These are phyloP conservation scores for Frieseomelitta varia DNA, from an alignment of 1,140 invertebrate genomes.

Conservation along the genomic window DNA sequence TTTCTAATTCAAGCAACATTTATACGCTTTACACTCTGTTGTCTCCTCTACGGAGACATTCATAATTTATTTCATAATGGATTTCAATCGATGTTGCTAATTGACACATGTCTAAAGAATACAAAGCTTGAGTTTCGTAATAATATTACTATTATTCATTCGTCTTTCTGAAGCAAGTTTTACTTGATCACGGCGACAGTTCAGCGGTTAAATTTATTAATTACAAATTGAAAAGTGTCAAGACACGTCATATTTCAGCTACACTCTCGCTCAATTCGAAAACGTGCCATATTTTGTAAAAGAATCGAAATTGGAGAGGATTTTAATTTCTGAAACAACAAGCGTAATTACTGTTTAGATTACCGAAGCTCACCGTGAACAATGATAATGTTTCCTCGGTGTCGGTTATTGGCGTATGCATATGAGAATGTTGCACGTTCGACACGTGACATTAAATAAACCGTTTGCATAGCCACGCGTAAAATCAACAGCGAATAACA, in stretches of 20 bases:
- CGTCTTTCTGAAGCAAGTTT: not conserved
- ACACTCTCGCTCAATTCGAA: not conserved
- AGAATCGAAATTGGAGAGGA: not conserved
- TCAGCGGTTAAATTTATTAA: no score
- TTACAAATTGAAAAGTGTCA: not conserved
- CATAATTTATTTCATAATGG: no score
- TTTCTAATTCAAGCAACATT: no score
- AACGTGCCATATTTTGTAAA: not conserved
- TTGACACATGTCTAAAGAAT: no score
- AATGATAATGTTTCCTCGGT: slow-evolving; percentile 34
- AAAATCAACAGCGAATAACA: slow-evolving; percentile 56
- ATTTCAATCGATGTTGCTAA: no score
- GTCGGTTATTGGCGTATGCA: slow-evolving; percentile 21
- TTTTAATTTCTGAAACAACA: not conserved
- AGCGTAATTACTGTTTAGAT: not conserved
- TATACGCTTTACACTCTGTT: no score
- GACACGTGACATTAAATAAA: slow-evolving; percentile 58
- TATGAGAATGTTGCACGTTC: slow-evolving; percentile 45
- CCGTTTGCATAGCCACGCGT: slow-evolving; percentile 4
- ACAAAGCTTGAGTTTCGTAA: no score
- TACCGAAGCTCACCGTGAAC: not conserved
- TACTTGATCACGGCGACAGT: not conserved
- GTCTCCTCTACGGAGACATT: no score
- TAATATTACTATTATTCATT: no score
- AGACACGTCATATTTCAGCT: not conserved